A percentile compares a stretch with the other conserved stretches of the same genome.
Conservation (phyloP, 37 sponge, comb jelly and placozoan genomes). For the Tethya wilhelma region DNA sequence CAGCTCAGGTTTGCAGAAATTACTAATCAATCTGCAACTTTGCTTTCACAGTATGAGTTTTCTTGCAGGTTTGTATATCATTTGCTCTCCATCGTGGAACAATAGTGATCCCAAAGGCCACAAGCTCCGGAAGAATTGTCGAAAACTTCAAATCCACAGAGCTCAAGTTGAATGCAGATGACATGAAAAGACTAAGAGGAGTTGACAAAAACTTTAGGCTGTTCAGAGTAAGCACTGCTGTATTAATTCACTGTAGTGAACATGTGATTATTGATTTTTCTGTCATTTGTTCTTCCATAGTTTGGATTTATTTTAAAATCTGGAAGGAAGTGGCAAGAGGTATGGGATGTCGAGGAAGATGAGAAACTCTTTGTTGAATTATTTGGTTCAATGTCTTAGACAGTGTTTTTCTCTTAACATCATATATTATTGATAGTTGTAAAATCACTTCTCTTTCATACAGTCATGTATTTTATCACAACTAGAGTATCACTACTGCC, state of each 20-base stretch:
- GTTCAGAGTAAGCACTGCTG: background rate
- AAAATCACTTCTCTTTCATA: no score
- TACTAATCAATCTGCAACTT: background rate
- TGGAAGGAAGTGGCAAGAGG: conserved; percentile 12
- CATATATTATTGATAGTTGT: no score
- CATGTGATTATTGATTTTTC: background rate
- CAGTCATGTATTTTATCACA: no score
- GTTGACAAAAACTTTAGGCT: conserved; percentile 42
- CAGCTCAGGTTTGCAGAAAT: conserved; percentile 63
- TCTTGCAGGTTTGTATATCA: conserved; percentile 41
- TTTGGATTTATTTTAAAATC: conserved; percentile 7
- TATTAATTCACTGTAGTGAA: no score
- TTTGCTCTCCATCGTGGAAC: conserved; percentile 59
- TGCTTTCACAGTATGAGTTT: background rate
- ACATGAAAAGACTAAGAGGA: conserved; percentile 63
- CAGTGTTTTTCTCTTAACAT: no score
- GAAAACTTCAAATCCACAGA: conserved; percentile 69
- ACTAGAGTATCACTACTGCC: no score
- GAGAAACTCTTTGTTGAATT: background rate
- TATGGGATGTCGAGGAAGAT: conserved; percentile 66
- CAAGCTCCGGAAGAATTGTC: conserved; percentile 52
- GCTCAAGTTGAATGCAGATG: conserved; percentile 70
- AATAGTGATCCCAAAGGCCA: conserved; percentile 81
- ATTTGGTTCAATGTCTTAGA: no score
- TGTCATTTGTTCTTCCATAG: background rate